Conservation (phyloP, 2,797 vertebrate genomes). For the Falco berigora region DNA sequence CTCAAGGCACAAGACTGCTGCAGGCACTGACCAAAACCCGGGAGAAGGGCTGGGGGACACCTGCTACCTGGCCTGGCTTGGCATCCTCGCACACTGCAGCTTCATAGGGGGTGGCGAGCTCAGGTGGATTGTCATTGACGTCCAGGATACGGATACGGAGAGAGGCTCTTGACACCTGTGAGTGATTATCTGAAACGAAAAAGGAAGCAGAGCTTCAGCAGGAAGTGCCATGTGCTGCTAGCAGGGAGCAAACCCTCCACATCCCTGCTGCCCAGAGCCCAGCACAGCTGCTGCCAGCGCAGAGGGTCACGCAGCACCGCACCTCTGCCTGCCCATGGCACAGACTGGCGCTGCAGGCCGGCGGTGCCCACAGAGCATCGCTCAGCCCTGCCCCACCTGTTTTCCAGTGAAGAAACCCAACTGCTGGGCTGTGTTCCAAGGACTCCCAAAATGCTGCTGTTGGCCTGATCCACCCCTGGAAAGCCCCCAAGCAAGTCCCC, state of each 20-base stretch:
- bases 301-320: background rate
- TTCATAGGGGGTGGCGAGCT: slow-evolving; percentile 91
- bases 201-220: background rate
- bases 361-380: fast-evolving
- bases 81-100: slow-evolving; percentile 93
- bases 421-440: background rate
- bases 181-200: slow-evolving; percentile 82
- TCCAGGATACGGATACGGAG: slow-evolving; percentile 94
- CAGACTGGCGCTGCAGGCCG: background rate
- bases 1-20: fast-evolving
- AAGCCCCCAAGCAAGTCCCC: background rate
- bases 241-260: background rate
- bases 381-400: background rate
- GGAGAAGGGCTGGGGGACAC: background rate
- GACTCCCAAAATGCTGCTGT: background rate
- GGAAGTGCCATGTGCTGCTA: background rate
- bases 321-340: fast-evolving
- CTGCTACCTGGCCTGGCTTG: slow-evolving; percentile 89
- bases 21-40: background rate
- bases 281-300: fast-evolving
- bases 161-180: slow-evolving; percentile 83
- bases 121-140: slow-evolving; percentile 95
- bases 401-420: background rate
- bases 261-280: background rate
- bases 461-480: background rate